A percentile compares a stretch with the other conserved stretches of the same genome.
phyloP scores from a whole-genome alignment of 2,888 invertebrate species.

The Ennomos quercinarius region DNA sequence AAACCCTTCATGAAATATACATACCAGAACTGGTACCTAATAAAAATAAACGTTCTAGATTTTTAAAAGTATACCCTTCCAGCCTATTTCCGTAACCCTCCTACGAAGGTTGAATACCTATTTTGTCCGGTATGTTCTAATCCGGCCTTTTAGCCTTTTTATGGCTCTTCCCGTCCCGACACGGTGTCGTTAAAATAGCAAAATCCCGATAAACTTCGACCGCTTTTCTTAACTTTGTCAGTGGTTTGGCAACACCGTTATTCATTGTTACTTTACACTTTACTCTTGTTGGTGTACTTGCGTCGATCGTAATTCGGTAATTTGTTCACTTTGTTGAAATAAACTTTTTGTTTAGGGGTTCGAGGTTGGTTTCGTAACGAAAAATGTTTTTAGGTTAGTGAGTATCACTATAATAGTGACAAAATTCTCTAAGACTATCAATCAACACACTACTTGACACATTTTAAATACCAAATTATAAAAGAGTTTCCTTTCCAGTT shows the following conservation, averaged over 20 bases:
- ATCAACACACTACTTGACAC: too few species aligned
- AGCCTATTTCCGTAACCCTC: conserved; percentile 13
- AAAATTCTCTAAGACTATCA: too few species aligned
- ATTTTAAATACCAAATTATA: too few species aligned
- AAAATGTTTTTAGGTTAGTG: not conserved
- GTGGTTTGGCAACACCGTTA: conserved; percentile 18
- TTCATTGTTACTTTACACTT: conserved; percentile 16
- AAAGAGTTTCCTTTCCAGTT: too few species aligned
- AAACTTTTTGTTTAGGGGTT: not conserved
- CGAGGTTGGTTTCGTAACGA: not conserved
- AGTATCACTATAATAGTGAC: too few species aligned
- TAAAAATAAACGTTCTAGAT: not conserved
- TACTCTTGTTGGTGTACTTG: conserved; percentile 10
- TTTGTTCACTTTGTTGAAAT: conserved; percentile 13
- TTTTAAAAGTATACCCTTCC: not conserved
- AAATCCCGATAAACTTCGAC: conserved; percentile 39
- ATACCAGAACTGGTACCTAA: too few species aligned
- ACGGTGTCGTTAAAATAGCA: conserved; percentile 38
- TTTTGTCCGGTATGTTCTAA: conserved; percentile 37
- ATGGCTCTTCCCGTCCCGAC: conserved; percentile 35
- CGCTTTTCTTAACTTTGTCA: conserved; percentile 38
- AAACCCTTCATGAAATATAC: too few species aligned
- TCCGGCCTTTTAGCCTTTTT: conserved; percentile 41
- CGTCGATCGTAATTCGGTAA: conserved; percentile 12
- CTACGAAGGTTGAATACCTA: conserved; percentile 31